Evolutionary conservation across 30 jellyfish, hydroid and myxozoan species (phyloP).

Genomic region (Cassiopea xamachana): DNA sequence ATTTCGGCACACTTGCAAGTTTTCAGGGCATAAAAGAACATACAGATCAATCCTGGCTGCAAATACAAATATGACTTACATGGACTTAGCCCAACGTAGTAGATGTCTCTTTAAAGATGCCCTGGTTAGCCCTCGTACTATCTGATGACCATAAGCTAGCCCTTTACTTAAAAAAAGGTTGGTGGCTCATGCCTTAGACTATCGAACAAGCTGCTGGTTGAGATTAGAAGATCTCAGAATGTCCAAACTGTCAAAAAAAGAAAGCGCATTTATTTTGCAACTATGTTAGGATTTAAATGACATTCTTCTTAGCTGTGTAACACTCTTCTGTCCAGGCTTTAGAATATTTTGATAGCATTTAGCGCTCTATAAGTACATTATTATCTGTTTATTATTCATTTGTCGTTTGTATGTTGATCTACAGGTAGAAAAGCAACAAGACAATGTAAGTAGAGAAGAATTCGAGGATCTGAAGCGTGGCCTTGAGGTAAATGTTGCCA

Average conservation of each 20-base stretch:
- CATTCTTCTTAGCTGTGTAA: neutral
- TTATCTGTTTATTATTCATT: neutral
- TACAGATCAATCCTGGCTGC: no score
- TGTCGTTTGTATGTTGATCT: neutral
- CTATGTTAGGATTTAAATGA: constrained; percentile 18
- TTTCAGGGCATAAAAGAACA: no score
- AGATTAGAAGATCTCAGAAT: constrained; percentile 44
- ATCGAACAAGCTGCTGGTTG: constrained; percentile 47
- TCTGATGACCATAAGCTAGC: no score
- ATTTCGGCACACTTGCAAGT: no score
- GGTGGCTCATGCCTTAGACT: constrained; percentile 7
- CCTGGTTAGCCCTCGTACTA: no score
- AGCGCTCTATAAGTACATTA: constrained; percentile 15
- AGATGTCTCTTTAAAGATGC: no score
- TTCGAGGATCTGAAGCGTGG: constrained; percentile 47
- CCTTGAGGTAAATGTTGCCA: constrained; percentile 34
- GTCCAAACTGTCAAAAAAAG: constrained; percentile 37
- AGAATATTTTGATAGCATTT: constrained; percentile 35
- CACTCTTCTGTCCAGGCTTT: constrained; percentile 43
- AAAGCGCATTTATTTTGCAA: constrained; percentile 15
- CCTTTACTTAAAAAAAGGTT: no score
- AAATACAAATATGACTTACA: no score
- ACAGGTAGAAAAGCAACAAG: constrained; percentile 41
- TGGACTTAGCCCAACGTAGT: no score
- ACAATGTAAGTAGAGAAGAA: constrained; percentile 38